Percentiles rank a stretch among this genome's conserved stretches.
Conservation (phyloP, 64 coral and sea anemone species). For the Pocillopora damicornis region DNA sequence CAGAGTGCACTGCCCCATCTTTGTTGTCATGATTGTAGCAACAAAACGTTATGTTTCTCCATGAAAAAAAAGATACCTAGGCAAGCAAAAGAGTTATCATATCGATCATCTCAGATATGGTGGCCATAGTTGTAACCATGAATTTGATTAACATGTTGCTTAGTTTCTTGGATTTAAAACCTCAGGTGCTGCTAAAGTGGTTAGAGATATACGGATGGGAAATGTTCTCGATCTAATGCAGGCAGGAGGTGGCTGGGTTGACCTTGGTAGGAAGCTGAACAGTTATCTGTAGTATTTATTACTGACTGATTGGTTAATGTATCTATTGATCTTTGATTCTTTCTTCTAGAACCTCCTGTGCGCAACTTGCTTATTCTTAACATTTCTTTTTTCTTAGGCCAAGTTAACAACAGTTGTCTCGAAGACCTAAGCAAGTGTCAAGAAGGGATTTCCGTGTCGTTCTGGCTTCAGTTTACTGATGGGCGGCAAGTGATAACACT, state of each 20-base stretch:
- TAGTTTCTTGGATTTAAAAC: neutral
- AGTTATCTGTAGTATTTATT: neutral
- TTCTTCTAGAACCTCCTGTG: no score
- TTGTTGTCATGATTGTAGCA: no score
- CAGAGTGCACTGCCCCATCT: no score
- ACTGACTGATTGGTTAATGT: neutral
- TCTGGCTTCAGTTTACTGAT: conserved; percentile 5
- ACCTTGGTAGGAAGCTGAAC: neutral
- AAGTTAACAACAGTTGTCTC: neutral
- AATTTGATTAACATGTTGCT: neutral
- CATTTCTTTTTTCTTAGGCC: neutral
- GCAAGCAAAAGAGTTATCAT: no score
- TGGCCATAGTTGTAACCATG: no score
- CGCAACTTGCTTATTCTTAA: neutral
- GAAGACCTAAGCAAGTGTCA: neutral
- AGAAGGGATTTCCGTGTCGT: neutral
- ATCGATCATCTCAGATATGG: no score
- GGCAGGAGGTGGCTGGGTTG: neutral
- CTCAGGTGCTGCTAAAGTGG: conserved; percentile 1
- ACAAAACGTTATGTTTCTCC: no score
- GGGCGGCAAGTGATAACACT: neutral
- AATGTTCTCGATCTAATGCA: neutral
- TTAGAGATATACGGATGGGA: neutral
- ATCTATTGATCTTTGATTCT: no score
- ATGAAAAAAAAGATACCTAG: no score